These are phyloP conservation scores for Temnothorax curvispinosus DNA, from an alignment of 1,140 invertebrate species.

Conservation along the genomic window DNA sequence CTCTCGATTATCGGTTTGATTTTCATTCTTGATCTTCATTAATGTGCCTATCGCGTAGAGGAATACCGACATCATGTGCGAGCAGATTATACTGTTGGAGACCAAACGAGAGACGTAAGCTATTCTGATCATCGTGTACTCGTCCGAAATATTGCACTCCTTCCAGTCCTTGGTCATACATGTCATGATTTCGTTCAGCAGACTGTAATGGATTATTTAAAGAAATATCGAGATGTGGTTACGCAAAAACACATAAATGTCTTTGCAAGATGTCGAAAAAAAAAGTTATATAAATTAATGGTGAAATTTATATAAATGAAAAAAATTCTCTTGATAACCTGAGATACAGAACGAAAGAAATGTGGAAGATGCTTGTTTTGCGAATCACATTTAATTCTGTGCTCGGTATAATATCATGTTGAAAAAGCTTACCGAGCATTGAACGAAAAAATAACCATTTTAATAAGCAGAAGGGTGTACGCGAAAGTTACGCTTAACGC, in stretches of 20 bases:
- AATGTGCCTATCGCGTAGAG: constrained; percentile 17
- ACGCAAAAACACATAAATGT: background rate
- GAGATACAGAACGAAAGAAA: background rate
- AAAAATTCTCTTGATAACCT: background rate
- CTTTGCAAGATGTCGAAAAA: background rate
- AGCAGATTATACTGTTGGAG: constrained; percentile 31
- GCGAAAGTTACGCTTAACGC: constrained; percentile 35
- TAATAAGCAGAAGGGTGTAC: constrained; percentile 47
- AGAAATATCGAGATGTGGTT: background rate
- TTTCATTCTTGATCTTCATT: background rate
- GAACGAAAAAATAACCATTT: constrained; percentile 42
- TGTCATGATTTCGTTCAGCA: constrained; percentile 49
- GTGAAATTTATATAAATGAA: background rate
- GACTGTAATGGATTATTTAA: constrained; percentile 46
- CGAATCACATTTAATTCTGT: background rate
- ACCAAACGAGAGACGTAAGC: background rate
- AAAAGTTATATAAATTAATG: background rate
- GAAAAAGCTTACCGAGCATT: constrained; percentile 52
- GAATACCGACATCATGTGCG: background rate
- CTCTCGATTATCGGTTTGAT: constrained; percentile 17
- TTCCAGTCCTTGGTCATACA: constrained; percentile 56
- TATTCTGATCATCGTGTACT: constrained; percentile 35
- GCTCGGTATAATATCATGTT: background rate
- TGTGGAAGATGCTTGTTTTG: background rate
- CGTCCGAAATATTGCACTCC: background rate